Evolutionary conservation across 2,888 invertebrate species (phyloP).

Genomic region (Pristionchus entomophagus): DNA sequence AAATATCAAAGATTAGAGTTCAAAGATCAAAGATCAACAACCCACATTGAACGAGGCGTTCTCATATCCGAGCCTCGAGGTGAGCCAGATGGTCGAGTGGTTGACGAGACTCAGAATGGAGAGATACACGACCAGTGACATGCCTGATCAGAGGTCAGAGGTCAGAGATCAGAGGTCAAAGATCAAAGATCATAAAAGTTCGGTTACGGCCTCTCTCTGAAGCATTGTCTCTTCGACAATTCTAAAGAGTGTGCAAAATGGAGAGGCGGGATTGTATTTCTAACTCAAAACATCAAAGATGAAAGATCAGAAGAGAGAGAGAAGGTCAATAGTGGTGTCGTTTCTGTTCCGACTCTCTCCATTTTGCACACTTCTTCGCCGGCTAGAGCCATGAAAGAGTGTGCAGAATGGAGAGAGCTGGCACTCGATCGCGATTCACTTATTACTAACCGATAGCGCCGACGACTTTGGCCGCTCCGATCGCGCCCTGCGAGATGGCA

Average conservation of each 20-base stretch:
- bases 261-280: too few species aligned
- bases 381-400: too few species aligned
- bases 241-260: too few species aligned
- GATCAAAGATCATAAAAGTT: not conserved
- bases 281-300: too few species aligned
- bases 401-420: too few species aligned
- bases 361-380: too few species aligned
- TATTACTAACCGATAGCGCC: not conserved
- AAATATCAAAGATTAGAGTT: not conserved
- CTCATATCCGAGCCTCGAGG: not conserved
- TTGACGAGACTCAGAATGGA: not conserved
- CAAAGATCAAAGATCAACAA: not conserved
- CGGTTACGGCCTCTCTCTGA: too few species aligned
- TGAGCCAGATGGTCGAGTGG: not conserved
- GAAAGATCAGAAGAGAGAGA: too few species aligned
- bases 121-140: conserved; percentile 18
- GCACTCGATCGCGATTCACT: too few species aligned
- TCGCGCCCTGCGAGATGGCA: not conserved
- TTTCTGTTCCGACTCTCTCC: too few species aligned
- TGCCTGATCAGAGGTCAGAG: not conserved
- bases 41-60: conserved; percentile 1
- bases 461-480: not conserved
- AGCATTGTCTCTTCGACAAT: too few species aligned
- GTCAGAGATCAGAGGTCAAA: not conserved
- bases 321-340: too few species aligned